A percentile compares a stretch with the other conserved stretches of the same genome.
Conservation (phyloP, 2,113 vertebrate genomes). For the Casuarius casuarius region DNA sequence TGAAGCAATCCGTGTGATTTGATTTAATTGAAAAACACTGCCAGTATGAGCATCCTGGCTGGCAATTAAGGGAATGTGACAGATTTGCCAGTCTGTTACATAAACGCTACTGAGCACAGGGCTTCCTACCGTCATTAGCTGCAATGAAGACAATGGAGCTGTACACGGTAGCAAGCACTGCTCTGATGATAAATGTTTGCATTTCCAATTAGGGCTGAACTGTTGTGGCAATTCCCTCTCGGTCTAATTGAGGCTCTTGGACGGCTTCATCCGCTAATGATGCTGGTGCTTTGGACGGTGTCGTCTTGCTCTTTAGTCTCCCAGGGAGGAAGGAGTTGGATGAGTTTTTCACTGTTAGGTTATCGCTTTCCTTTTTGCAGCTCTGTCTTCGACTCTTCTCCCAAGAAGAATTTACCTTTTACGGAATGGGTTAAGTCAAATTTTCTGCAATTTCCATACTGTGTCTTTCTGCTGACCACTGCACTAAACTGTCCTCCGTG, state of each 20-base stretch:
- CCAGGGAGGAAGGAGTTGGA: neutral
- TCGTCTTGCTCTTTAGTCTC: neutral
- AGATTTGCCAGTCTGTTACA: constrained; percentile 35
- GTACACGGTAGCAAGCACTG: neutral
- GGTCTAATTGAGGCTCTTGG: constrained; percentile 9
- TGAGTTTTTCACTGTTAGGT: neutral
- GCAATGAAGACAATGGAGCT: constrained; percentile 18
- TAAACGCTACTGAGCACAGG: neutral
- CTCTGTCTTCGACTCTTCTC: neutral
- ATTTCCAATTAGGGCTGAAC: constrained; percentile 57
- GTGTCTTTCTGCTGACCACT: neutral
- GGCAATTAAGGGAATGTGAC: constrained; percentile 40
- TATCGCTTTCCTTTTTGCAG: neutral
- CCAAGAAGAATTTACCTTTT: neutral
- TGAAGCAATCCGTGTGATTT: neutral
- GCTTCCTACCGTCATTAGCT: constrained; percentile 38
- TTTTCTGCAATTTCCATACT: accelerated
- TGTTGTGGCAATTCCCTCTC: neutral
- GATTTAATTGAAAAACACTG: constrained; percentile 17
- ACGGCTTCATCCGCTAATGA: neutral
- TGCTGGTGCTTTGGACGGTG: neutral
- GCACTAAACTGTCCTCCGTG: neutral
- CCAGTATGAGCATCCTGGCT: constrained; percentile 1
- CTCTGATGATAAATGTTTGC: constrained; percentile 44
- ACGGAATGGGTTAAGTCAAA: neutral